Conservation (phyloP, 2,888 invertebrate genomes). For the Andrena bucephala region DNA sequence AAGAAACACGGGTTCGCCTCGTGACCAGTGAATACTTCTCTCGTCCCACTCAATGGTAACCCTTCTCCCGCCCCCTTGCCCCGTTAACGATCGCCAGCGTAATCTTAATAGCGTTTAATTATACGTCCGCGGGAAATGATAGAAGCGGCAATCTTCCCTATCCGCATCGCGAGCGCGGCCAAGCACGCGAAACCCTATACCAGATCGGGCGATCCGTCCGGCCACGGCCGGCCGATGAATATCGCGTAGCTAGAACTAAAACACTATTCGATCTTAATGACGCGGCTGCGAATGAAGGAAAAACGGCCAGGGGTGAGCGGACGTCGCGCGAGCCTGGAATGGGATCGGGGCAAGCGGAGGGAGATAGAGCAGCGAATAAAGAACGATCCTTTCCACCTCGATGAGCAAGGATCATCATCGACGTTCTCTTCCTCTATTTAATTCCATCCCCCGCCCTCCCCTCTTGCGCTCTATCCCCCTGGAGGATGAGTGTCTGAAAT, state of each 20-base stretch:
- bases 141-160: constrained; percentile 45
- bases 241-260: constrained; percentile 49
- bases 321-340: not conserved
- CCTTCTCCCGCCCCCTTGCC: not conserved
- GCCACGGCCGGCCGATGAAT: constrained; percentile 28
- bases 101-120: constrained; percentile 60
- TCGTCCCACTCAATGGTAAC: constrained; percentile 15
- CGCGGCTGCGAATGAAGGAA: constrained; percentile 31
- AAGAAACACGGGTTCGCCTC: not conserved
- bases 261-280: constrained; percentile 52
- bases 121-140: constrained; percentile 43
- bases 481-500: constrained; percentile 63
- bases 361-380: not conserved
- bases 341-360: not conserved
- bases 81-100: constrained; percentile 42
- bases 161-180: constrained; percentile 30
- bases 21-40: constrained; percentile 3
- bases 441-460: not conserved
- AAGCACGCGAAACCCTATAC: constrained; percentile 38
- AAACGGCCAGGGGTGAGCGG: constrained; percentile 1
- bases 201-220: constrained; percentile 38
- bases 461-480: not conserved
- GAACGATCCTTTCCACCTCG: constrained; percentile 28
- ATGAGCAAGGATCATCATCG: constrained; percentile 41
- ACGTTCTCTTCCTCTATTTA: constrained; percentile 26